Conservation (phyloP, 2,888 invertebrate species). For the Adineta ricciae region DNA sequence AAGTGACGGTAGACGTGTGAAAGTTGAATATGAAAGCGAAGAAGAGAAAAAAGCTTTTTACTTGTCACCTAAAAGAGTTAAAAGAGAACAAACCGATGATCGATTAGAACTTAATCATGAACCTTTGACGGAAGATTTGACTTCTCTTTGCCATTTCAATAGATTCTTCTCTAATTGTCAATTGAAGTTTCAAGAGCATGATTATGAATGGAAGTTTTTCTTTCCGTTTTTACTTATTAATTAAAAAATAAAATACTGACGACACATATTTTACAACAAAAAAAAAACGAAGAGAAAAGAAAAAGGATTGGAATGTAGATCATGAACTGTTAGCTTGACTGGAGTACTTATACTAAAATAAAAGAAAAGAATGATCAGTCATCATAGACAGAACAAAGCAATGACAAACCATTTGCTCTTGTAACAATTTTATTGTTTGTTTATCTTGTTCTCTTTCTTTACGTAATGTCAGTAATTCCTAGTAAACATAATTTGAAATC, state of each 20-base stretch:
- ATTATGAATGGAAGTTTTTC: not conserved
- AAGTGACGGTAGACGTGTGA: not conserved
- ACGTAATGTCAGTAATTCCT: constrained; percentile 1
- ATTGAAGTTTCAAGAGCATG: not conserved
- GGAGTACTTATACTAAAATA: not conserved
- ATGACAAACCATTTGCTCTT: constrained; percentile 21
- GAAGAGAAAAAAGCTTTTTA: not conserved
- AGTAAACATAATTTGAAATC: not conserved
- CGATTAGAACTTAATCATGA: not conserved
- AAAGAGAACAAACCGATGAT: not conserved
- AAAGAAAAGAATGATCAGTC: not conserved
- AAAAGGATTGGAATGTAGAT: not conserved
- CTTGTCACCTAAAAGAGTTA: not conserved
- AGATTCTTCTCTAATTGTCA: not conserved
- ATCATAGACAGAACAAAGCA: not conserved
- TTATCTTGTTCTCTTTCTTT: constrained; percentile 19
- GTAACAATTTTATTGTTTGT: constrained; percentile 17
- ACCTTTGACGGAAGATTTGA: no score
- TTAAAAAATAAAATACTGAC: constrained; percentile 5
- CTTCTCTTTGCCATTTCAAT: not conserved
- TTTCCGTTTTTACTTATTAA: not conserved
- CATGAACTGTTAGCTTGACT: not conserved
- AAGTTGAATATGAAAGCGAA: not conserved
- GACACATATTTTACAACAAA: not conserved
- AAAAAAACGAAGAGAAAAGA: not conserved